Conservation (phyloP, 1,140 invertebrate genomes). For the Acromyrmex heyeri region DNA sequence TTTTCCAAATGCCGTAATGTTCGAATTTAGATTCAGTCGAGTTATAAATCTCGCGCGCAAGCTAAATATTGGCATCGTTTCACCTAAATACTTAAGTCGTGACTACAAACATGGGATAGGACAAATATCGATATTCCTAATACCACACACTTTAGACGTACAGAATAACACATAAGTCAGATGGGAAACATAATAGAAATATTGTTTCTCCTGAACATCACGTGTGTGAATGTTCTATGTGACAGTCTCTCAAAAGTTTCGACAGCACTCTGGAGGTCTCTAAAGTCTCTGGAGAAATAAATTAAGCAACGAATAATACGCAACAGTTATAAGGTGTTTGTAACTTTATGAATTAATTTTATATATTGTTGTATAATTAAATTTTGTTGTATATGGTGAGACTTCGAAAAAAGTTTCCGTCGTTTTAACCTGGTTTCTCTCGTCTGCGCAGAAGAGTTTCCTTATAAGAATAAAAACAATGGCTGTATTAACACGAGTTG, state of each 20-base stretch:
- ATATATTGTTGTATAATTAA: conserved; percentile 20
- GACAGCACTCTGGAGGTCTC: conserved; percentile 25
- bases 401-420: background rate
- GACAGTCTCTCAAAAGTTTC: conserved; percentile 41
- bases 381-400: background rate
- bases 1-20: background rate
- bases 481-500: conserved; percentile 25
- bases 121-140: background rate
- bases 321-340: conserved; percentile 23
- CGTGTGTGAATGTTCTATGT: background rate
- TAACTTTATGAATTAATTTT: conserved; percentile 19
- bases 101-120: background rate
- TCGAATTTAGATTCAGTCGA: conserved; percentile 7
- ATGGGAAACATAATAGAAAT: background rate
- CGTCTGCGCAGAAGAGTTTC: background rate
- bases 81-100: background rate
- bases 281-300: conserved; percentile 23
- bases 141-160: background rate
- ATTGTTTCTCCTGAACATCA: conserved; percentile 15
- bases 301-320: conserved; percentile 23
- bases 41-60: background rate
- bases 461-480: conserved; percentile 29
- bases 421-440: background rate
- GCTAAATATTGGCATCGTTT: background rate
- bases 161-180: conserved; percentile 13